Conservation (phyloP, 2,797 vertebrate genomes). For the Hippopotamyrus pictus region DNA sequence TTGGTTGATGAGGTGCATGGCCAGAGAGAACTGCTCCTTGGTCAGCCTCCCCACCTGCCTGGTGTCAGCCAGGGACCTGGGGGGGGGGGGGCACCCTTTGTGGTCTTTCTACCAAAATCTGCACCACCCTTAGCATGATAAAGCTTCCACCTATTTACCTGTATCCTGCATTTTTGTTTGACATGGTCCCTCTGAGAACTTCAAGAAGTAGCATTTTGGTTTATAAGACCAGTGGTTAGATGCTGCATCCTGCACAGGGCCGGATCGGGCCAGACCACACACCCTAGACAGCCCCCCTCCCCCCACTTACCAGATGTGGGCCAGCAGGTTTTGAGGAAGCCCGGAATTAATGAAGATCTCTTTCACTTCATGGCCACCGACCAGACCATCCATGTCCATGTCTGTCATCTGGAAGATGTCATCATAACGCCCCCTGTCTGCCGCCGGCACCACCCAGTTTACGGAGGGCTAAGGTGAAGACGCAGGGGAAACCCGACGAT, state of each 20-base stretch:
- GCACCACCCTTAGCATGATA: background rate
- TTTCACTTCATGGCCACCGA: conserved; percentile 87
- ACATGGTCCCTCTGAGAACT: background rate
- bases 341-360: conserved; percentile 96
- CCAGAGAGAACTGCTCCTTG: conserved; percentile 89
- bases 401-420: conserved; percentile 88
- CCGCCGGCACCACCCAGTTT: conserved; percentile 82
- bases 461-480: conserved; percentile 51
- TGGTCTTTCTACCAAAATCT: background rate
- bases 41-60: conserved; percentile 82
- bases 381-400: conserved; percentile 78
- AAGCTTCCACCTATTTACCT: background rate
- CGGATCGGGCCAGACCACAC: background rate
- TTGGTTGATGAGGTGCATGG: conserved; percentile 93
- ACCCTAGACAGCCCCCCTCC: background rate
- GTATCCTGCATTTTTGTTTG: background rate
- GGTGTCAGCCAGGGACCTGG: conserved; percentile 90
- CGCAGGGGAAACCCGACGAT: background rate
- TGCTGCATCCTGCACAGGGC: background rate
- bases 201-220: background rate
- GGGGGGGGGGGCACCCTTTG: background rate
- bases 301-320: conserved; percentile 87
- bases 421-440: conserved; percentile 79
- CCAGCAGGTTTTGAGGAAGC: conserved; percentile 82
- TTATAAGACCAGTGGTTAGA: background rate